Conservation (phyloP, 2,113 vertebrate genomes). For the Delphinus delphis region DNA sequence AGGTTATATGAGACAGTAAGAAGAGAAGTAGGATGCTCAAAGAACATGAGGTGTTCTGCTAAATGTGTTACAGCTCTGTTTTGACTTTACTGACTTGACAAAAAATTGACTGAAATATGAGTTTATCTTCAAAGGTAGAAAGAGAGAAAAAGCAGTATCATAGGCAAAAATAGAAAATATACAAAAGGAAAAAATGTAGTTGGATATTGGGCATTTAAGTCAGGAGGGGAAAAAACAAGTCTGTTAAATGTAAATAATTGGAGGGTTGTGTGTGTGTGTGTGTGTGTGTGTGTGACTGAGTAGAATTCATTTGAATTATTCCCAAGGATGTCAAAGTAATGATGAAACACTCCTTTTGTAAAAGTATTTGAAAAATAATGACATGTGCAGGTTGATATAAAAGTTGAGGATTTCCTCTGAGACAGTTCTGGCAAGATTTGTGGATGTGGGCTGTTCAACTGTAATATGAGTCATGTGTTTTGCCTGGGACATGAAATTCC, state of each 20-base stretch:
- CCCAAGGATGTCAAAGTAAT: conserved; percentile 40
- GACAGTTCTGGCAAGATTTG: conserved; percentile 49
- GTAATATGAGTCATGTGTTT: conserved; percentile 60
- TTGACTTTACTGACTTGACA: conserved; percentile 6
- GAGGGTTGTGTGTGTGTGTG: background rate
- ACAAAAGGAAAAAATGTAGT: background rate
- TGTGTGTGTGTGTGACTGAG: background rate
- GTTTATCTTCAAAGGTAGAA: conserved; percentile 29
- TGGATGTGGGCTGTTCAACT: background rate
- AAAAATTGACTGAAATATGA: conserved; percentile 14
- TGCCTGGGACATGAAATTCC: conserved; percentile 39
- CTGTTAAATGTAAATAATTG: conserved; percentile 51
- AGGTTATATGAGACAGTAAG: background rate
- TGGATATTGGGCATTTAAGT: background rate
- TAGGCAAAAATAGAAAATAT: conserved; percentile 24
- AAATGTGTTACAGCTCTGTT: background rate
- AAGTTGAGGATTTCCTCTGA: conserved; percentile 55
- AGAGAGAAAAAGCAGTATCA: background rate
- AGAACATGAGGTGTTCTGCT: background rate
- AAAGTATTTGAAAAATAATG: conserved; percentile 59
- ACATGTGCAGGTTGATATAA: conserved; percentile 48
- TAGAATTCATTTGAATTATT: conserved; percentile 51
- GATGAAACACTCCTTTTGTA: conserved; percentile 48
- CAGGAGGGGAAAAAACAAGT: background rate
- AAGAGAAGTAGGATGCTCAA: background rate